Evolutionary conservation across 2,888 invertebrate genomes (phyloP).

Genomic region (Clanis bilineata): DNA sequence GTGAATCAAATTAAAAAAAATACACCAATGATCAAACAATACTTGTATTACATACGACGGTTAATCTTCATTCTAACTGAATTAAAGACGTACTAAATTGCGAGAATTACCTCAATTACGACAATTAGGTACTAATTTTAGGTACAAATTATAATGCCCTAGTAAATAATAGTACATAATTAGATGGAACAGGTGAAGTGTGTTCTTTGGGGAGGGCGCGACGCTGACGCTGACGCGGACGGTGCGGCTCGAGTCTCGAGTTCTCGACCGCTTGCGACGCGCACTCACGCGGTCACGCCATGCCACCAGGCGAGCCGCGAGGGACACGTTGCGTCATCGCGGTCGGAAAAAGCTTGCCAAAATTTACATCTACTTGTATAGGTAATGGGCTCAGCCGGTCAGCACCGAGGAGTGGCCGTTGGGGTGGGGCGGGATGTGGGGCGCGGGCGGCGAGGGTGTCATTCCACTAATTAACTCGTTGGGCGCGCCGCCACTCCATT

Average conservation of each 20-base stretch:
- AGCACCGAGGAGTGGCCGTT: slow-evolving; percentile 28
- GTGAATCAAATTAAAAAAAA: no score
- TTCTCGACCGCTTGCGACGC: no score
- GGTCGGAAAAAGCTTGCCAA: slow-evolving; percentile 26
- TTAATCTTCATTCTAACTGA: no score
- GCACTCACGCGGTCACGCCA: no score
- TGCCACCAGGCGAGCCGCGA: no score
- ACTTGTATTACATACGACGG: no score
- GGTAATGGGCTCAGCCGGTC: slow-evolving; percentile 29
- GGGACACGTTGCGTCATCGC: slow-evolving; percentile 1
- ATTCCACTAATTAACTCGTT: slow-evolving; percentile 66
- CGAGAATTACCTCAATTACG: no score
- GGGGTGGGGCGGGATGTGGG: slow-evolving; percentile 24
- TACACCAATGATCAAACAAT: no score
- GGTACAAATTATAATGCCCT: neutral
- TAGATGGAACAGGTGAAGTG: slow-evolving; percentile 21
- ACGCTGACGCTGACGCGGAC: no score
- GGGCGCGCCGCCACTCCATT: slow-evolving; percentile 71
- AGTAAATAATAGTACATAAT: neutral
- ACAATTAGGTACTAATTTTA: neutral
- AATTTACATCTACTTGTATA: slow-evolving; percentile 32
- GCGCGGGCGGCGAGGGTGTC: slow-evolving; percentile 39
- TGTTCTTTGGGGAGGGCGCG: slow-evolving; percentile 20
- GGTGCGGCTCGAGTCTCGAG: no score
- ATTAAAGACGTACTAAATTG: no score